Percentiles rank a stretch among this genome's conserved stretches.
These are phyloP conservation scores for Actenoides lindsayi DNA, from an alignment of 2,113 vertebrate genomes.

Conservation along the genomic window DNA sequence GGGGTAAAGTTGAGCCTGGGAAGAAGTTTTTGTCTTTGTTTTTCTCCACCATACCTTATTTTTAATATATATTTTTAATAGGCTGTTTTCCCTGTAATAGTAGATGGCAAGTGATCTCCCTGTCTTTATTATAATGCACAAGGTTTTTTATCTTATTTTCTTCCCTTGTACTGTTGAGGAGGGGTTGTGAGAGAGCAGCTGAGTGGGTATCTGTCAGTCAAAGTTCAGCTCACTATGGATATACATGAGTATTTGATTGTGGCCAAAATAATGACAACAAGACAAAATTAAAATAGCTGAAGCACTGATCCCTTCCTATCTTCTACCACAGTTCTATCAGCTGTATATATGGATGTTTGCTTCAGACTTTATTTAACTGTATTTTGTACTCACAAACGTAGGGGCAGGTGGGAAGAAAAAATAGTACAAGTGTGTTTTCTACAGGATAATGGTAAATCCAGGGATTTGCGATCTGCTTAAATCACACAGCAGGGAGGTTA, in stretches of 20 bases:
- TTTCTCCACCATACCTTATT: background rate
- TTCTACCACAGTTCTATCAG: background rate
- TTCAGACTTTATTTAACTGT: background rate
- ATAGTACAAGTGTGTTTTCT: background rate
- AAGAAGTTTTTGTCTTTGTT: background rate
- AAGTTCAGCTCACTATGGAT: background rate
- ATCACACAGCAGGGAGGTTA: background rate
- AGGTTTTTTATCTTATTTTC: background rate
- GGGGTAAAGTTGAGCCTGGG: background rate
- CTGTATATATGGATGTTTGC: background rate
- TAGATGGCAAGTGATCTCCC: background rate
- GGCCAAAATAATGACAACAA: background rate
- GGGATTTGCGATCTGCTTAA: background rate
- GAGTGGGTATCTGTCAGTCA: background rate
- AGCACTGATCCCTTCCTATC: background rate
- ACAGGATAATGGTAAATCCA: background rate
- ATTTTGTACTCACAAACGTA: background rate
- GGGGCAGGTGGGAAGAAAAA: no score
- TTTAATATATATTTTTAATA: background rate
- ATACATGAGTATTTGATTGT: background rate
- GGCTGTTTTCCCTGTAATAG: background rate
- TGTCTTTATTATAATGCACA: accelerated
- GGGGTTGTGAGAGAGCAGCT: background rate
- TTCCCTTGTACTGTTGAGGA: background rate
- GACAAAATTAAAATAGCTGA: background rate